Percentiles rank a stretch among this genome's conserved stretches.
phyloP scores from a whole-genome alignment of 2,113 vertebrate species.

The Todiramphus chloris region DNA sequence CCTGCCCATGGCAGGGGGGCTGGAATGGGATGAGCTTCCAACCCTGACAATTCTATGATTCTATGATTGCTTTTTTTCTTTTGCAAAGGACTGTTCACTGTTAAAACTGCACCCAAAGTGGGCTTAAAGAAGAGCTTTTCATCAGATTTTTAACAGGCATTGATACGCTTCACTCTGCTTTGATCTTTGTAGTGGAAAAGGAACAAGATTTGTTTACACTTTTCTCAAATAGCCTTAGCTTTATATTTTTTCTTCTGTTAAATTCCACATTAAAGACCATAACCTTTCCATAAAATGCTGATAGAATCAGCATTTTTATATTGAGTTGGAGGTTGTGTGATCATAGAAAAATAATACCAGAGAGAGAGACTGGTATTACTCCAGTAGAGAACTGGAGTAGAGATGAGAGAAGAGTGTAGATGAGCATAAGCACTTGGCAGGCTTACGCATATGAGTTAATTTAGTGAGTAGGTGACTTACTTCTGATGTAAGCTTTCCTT shows the following conservation, averaged over 20 bases:
- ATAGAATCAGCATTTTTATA: not conserved
- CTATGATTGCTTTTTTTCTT: no score
- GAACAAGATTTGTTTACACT: not conserved
- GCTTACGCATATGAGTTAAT: not conserved
- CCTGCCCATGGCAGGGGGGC: no score
- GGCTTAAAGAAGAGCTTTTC: not conserved
- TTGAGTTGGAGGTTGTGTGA: not conserved
- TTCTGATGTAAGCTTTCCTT: not conserved
- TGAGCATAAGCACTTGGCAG: not conserved
- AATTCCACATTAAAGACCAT: rapidly evolving
- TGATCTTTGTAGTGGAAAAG: not conserved
- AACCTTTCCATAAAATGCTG: rapidly evolving
- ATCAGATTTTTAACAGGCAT: rapidly evolving
- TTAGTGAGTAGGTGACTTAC: not conserved
- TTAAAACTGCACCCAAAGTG: not conserved
- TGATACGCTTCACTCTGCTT: rapidly evolving
- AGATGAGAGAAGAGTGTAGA: not conserved
- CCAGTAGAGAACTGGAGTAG: not conserved
- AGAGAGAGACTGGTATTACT: no score
- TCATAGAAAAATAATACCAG: not conserved
- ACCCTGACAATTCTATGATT: no score
- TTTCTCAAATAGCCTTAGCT: not conserved
- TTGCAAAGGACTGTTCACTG: rapidly evolving
- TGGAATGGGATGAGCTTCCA: no score
- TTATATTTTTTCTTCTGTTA: not conserved